phyloP scores from a whole-genome alignment of 2,888 invertebrate genomes.

The Brenthis hecate region DNA sequence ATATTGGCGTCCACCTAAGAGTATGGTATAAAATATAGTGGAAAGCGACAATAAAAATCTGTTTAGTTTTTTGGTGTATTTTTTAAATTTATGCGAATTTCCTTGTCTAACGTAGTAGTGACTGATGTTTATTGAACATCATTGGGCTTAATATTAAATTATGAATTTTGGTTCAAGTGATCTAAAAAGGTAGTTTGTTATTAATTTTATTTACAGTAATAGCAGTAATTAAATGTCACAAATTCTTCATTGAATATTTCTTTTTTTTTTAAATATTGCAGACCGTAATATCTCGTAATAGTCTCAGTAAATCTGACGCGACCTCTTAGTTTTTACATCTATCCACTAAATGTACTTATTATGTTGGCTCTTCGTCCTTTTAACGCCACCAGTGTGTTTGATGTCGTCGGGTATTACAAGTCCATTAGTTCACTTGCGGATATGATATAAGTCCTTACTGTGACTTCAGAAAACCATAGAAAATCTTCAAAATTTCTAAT shows the following conservation, averaged over 20 bases:
- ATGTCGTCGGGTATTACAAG: slow-evolving; percentile 77
- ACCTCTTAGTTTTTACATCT: slow-evolving; percentile 46
- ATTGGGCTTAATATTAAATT: too few species aligned
- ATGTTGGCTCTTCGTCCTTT: slow-evolving; percentile 75
- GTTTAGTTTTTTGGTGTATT: background rate
- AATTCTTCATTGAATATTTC: too few species aligned
- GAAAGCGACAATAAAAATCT: slow-evolving; percentile 35
- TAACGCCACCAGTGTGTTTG: slow-evolving; percentile 80
- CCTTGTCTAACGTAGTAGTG: too few species aligned
- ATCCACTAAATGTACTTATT: slow-evolving; percentile 50
- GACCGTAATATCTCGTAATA: background rate
- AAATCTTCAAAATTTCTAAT: slow-evolving; percentile 29
- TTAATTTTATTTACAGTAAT: too few species aligned
- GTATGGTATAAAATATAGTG: slow-evolving; percentile 44
- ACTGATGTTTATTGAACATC: too few species aligned
- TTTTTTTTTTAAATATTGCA: background rate
- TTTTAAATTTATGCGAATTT: too few species aligned
- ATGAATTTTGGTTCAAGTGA: too few species aligned
- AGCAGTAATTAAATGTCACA: too few species aligned
- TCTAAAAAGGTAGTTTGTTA: too few species aligned
- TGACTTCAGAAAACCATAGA: slow-evolving; percentile 47
- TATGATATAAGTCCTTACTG: slow-evolving; percentile 55
- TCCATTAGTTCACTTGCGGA: slow-evolving; percentile 80
- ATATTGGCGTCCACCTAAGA: slow-evolving; percentile 72
- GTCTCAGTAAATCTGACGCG: slow-evolving; percentile 19